phyloP scores from a whole-genome alignment of 2,797 vertebrate genomes.

The Gallirallus australis region DNA sequence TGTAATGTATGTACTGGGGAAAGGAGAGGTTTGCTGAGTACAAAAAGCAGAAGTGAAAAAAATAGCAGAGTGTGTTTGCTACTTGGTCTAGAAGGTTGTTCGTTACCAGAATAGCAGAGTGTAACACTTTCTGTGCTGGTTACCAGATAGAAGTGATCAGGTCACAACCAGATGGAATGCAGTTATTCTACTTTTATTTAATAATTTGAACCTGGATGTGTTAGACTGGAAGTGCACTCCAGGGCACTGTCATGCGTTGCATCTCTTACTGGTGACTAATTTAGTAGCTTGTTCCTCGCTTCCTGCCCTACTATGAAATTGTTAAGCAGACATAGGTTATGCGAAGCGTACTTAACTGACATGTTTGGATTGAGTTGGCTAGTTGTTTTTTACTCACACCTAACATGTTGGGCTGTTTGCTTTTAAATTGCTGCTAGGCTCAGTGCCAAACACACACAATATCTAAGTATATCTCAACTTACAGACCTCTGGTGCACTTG shows the following conservation, averaged over 20 bases:
- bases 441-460: not conserved
- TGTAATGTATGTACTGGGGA: not conserved
- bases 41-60: constrained; percentile 16
- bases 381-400: not conserved
- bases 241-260: not conserved
- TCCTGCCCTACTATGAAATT: not conserved
- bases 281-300: not conserved
- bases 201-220: constrained; percentile 14
- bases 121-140: not conserved
- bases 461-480: not conserved
- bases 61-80: not conserved
- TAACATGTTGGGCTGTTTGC: not conserved
- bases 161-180: not conserved
- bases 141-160: not conserved
- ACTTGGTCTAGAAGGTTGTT: not conserved
- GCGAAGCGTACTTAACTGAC: fast-evolving
- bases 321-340: not conserved
- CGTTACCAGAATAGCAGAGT: not conserved
- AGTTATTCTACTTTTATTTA: not conserved
- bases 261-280: not conserved
- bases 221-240: constrained; percentile 14
- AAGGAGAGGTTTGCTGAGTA: not conserved
- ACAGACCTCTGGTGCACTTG: not conserved
- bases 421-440: not conserved
- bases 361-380: not conserved